Base-by-base conservation (phyloP, 1,140 invertebrate genomes). In the Listronotus bonariensis region DNA sequence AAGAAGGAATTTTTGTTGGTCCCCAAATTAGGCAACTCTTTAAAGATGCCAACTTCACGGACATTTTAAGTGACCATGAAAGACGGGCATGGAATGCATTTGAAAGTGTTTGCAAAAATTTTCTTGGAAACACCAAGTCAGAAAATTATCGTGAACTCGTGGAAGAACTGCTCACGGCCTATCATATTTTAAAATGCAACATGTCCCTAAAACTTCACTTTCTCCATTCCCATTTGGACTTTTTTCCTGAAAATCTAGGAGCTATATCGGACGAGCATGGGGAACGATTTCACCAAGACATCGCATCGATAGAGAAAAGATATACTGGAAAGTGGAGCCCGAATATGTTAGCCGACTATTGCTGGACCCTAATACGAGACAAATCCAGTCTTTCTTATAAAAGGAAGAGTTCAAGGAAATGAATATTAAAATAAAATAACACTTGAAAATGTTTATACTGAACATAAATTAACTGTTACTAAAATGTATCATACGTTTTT, bases 141-240 rank as follows among this genome's bases (percentile, higher is more conserved):
- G 38, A 18, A 65, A 72, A 65, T 61, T 72, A 68, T 58, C n/a
- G 20, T n/a, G 32, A 72, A 69, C 17, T 69, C 9, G 67, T 72
- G 14, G 34, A 34, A 14, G 57, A 72, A 17, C 57, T 74, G 55
- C 20, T 73, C 26, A 41, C 26, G 41, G 36, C 36, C 20, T 68
- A 65, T 45, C 58, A 72, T 46, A 31, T 36, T 12, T 42, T 57
- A 34, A 42, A 42, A 17, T 58, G 42, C 32, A 32, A 49, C 17
- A 64, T 56, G 61, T 61, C 56, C 15, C 31, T 42, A 6, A 64
- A 64, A 26, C 31, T 64, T 26, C 61, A 64, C 36, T 54, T 64
- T 56, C 41, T 64, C 8, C 14, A 55, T 31, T 54, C 61, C 12
- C 61, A 64, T 64, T n/a, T 64, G 12, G 18, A 45, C 34, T 45